phyloP scores from a whole-genome alignment of 2,888 invertebrate genomes.

The Acholoe squamosa region DNA sequence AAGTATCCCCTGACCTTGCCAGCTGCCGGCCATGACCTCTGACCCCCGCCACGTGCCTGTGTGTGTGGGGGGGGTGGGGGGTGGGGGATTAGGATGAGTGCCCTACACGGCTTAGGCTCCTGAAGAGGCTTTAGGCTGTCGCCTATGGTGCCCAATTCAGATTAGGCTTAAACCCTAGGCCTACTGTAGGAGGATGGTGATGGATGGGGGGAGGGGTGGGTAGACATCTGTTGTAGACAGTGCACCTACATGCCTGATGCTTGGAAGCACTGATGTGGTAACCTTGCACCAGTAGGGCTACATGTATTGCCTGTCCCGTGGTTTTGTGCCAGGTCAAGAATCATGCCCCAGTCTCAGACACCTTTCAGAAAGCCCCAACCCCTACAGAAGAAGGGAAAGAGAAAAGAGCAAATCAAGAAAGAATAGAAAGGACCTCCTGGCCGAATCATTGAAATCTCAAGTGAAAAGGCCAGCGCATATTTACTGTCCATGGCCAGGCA shows the following conservation, averaged over 20 bases:
- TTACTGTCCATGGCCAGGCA: too few relatives aligned
- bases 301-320: background rate
- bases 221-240: slow-evolving; percentile 7
- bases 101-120: background rate
- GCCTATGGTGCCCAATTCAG: background rate
- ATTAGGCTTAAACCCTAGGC: too few relatives aligned
- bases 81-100: background rate
- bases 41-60: slow-evolving; percentile 2
- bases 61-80: background rate
- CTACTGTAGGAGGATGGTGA: too few relatives aligned
- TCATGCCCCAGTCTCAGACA: too few relatives aligned
- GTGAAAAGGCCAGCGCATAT: too few relatives aligned
- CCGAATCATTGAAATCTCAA: too few relatives aligned
- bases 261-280: background rate
- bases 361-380: too few relatives aligned
- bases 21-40: slow-evolving; percentile 5
- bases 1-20: background rate
- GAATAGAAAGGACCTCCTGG: too few relatives aligned
- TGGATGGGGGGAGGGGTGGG: background rate
- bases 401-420: too few relatives aligned
- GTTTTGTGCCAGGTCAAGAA: too few relatives aligned
- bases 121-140: background rate
- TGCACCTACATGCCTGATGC: background rate
- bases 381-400: too few relatives aligned
- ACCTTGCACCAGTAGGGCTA: background rate